Evolutionary conservation across 1,140 invertebrate species (phyloP).

Genomic region (Stegodyphus mimosarum): DNA sequence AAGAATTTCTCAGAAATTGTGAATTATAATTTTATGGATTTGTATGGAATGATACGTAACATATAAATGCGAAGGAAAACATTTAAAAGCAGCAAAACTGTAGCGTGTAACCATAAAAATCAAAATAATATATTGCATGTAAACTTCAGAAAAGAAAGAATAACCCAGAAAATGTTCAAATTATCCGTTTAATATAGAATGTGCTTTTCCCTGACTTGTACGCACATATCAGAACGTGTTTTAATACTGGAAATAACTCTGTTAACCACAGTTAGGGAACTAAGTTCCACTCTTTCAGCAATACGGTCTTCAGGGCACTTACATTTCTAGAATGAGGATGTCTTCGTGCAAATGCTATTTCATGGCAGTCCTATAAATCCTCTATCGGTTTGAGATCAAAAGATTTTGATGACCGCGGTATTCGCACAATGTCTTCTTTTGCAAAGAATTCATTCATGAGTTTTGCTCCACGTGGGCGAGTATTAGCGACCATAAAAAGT

Average conservation of each 20-base stretch:
- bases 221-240: neutral
- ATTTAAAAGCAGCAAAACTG: neutral
- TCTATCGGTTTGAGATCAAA: slow-evolving; percentile 38
- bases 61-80: no score
- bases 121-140: neutral
- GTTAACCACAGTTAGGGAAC: neutral
- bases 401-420: slow-evolving; percentile 9
- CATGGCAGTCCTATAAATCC: slow-evolving; percentile 26
- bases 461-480: slow-evolving; percentile 2
- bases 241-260: neutral
- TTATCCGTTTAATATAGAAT: neutral
- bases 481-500: slow-evolving; percentile 27
- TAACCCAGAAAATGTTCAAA: neutral
- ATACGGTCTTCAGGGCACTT: neutral
- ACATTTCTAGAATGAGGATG: neutral
- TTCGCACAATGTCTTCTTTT: neutral
- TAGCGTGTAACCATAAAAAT: neutral
- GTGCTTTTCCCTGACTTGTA: neutral
- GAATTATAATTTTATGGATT: no score
- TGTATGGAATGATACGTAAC: no score
- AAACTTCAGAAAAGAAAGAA: neutral
- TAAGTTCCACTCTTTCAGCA: neutral
- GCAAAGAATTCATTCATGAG: slow-evolving; percentile 3
- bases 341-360: neutral
- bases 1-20: no score